Percentiles rank a stretch among this genome's conserved stretches.
These are phyloP conservation scores for Tetragnatha montana DNA, from an alignment of 2,888 invertebrate species.

Conservation along the genomic window DNA sequence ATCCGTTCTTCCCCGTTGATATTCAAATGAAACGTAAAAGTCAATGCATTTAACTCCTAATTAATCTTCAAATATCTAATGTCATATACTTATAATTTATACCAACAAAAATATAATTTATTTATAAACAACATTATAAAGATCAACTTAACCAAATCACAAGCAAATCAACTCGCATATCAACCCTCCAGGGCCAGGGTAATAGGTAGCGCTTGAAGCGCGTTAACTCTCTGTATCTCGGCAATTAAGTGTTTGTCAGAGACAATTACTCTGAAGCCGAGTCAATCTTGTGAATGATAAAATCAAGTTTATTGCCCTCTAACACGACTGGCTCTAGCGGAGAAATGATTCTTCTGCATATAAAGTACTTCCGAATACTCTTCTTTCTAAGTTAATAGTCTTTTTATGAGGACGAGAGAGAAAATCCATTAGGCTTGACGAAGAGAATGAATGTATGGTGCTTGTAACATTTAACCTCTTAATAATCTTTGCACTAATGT, in stretches of 20 bases:
- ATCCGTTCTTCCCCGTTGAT: too few species aligned
- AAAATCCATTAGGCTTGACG: neutral
- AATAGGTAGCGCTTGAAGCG: neutral
- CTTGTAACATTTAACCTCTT: neutral
- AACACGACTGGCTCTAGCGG: neutral
- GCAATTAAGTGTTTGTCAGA: neutral
- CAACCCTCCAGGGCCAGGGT: too few species aligned
- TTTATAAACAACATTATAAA: too few species aligned
- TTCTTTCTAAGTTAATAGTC: neutral
- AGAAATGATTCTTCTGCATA: neutral
- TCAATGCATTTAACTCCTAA: too few species aligned
- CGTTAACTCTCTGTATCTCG: neutral
- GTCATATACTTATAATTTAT: too few species aligned
- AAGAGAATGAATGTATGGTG: neutral
- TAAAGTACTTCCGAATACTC: neutral
- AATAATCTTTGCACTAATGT: neutral
- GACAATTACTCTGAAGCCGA: neutral
- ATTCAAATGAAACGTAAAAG: too few species aligned
- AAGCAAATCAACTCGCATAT: too few species aligned
- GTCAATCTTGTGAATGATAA: neutral
- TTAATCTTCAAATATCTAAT: too few species aligned
- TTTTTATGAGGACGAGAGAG: neutral
- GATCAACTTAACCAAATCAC: too few species aligned
- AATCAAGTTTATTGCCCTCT: neutral
- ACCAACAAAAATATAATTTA: too few species aligned